These are phyloP conservation scores for Drosophila tani DNA, from an alignment of 1,140 invertebrate genomes.

Conservation along the genomic window DNA sequence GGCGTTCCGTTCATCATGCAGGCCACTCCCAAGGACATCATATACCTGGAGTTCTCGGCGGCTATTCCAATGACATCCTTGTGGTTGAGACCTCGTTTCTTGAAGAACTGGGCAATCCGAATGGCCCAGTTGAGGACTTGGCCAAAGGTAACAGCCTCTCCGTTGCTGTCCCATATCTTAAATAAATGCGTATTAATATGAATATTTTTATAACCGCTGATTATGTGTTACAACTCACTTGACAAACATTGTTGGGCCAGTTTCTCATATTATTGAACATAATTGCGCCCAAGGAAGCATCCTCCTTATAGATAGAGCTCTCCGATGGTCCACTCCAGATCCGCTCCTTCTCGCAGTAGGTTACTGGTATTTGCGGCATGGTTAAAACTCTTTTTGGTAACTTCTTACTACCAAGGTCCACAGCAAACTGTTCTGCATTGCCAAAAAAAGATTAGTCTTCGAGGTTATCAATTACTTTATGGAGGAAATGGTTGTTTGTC, in stretches of 20 bases:
- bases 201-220: not conserved
- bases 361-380: not conserved
- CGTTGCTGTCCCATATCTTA: not conserved
- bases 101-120: slow-evolving; percentile 1
- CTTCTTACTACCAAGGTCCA: not conserved
- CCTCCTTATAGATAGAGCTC: not conserved
- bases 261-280: slow-evolving; percentile 2
- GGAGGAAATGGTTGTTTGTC: no score
- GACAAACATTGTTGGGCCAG: not conserved
- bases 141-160: slow-evolving; percentile 1
- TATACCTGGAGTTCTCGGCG: not conserved
- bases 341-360: not conserved
- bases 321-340: not conserved
- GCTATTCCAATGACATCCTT: not conserved
- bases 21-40: slow-evolving; percentile 12
- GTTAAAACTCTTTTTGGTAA: not conserved
- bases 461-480: not conserved
- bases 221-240: not conserved
- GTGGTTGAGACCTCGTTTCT: not conserved
- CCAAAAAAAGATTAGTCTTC: not conserved
- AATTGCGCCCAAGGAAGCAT: not conserved
- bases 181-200: not conserved
- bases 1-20: slow-evolving; percentile 3
- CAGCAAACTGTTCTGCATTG: not conserved
- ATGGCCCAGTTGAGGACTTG: slow-evolving; percentile 7